Evolutionary conservation across 1,140 invertebrate genomes (phyloP).

Genomic region (Ceratosolen fusciceps): DNA sequence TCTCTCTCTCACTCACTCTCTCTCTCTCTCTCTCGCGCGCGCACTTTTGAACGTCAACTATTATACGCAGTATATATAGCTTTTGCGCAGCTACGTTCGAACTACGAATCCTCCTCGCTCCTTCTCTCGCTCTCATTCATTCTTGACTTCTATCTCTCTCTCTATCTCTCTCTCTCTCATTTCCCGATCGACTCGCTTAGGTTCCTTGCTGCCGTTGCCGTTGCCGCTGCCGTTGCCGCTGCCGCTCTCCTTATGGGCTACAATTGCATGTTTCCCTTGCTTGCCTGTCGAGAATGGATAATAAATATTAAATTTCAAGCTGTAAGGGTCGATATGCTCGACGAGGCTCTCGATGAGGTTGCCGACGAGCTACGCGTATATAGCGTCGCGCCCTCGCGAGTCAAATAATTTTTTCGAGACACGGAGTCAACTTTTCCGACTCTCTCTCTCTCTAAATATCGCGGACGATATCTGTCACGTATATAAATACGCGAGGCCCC

Average conservation of each 20-base stretch:
- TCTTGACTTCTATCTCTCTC: not conserved
- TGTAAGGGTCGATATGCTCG: no score
- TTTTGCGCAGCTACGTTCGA: conserved; percentile 10
- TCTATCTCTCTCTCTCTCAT: no score
- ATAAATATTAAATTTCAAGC: no score
- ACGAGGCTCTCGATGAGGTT: no score
- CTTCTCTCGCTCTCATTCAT: not conserved
- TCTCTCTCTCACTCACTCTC: no score
- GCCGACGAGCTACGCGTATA: no score
- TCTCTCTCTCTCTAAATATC: not conserved
- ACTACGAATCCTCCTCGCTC: not conserved
- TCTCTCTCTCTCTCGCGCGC: not conserved
- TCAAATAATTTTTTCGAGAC: not conserved
- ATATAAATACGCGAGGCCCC: conserved; percentile 21
- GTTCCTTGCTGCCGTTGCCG: no score
- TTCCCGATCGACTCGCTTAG: not conserved
- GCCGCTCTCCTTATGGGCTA: no score
- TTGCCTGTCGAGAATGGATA: no score
- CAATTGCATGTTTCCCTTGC: no score
- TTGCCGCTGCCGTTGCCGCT: not conserved
- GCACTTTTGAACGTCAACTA: no score
- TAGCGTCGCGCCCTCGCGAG: not conserved
- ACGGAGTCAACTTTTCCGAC: not conserved
- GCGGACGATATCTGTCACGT: conserved; percentile 1
- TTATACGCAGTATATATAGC: not conserved